Base-by-base conservation (phyloP, 2,888 invertebrate genomes). In the Emmelina monodactyla region DNA sequence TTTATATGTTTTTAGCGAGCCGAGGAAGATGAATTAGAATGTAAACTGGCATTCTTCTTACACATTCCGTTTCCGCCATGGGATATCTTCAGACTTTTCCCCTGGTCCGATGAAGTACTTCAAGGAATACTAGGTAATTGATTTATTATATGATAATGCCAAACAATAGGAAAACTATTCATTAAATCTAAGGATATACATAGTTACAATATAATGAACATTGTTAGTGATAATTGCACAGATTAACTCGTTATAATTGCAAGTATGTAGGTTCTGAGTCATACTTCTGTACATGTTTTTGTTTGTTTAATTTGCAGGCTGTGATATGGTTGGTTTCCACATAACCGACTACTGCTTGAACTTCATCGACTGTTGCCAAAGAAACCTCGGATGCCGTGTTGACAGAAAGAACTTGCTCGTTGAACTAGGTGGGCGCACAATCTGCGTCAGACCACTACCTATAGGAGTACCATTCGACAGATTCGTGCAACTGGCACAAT, bases 61-160 rank as follows among this genome's bases (percentile, higher is more conserved):
- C 96, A 96, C 70, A 96, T 96, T 54, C 96, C 96, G 0, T 96
- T 96, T 66, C 94, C 94, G 10, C 89, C 94, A 10, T 95, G 94
- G 92, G 95, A 95, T 55, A 93, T 94, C 46, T 94, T 92, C 66
- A 83, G 94, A 40, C 78, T 94, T 33, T 89, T 95, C 53, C 94
- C 94, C 1, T 93, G 94, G 92, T 89, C 92, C n/a, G 94, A 94
- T 66, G 94, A 94, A 73, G 89, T 96, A 36, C 82, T 96, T 16
- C 93, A 94, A 66, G 95, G 95, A 43, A 90, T 96, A 83, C 82
- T 96, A 34, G 90, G 88, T 83, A 71, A 72, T 66, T 47, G 31
- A 29, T 28, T 28, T 22, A 9, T 25, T 25, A 10, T 25, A 19
- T 25, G n/a, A n/a, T n/a, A n/a, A n/a, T n/a, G n/a, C n/a, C n/a